These are phyloP conservation scores for Ptiloglossa arizonensis DNA, from an alignment of 1,140 invertebrate genomes.

Conservation along the genomic window DNA sequence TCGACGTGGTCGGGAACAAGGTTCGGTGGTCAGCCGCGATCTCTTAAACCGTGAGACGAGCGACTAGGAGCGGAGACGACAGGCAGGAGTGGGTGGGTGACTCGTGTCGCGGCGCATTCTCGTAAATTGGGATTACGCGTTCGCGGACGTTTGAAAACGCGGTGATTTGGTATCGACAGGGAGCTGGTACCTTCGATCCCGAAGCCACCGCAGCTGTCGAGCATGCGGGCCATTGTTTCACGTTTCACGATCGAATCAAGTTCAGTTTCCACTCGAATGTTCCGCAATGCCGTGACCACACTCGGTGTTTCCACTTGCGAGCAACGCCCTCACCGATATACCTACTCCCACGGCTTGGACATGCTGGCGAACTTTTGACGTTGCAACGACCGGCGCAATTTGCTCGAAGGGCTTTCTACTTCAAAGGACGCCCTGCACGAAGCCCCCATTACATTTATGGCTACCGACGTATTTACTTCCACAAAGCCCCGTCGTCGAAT, in stretches of 20 bases:
- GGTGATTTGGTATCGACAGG: slow-evolving; percentile 52
- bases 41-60: slow-evolving; percentile 21
- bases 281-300: slow-evolving; percentile 61
- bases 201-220: slow-evolving; percentile 24
- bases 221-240: slow-evolving; percentile 51
- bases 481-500: slow-evolving; percentile 15
- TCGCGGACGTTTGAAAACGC: slow-evolving; percentile 15
- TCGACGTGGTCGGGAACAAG: too few relatives aligned
- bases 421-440: slow-evolving; percentile 53
- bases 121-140: slow-evolving; percentile 28
- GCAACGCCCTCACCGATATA: slow-evolving; percentile 21
- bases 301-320: slow-evolving; percentile 56
- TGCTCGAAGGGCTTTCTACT: slow-evolving; percentile 46
- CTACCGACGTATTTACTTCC: slow-evolving; percentile 34
- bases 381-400: slow-evolving; percentile 49
- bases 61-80: too few relatives aligned
- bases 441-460: slow-evolving; percentile 41
- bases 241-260: slow-evolving; percentile 60
- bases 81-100: too few relatives aligned
- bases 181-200: slow-evolving; percentile 41
- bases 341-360: slow-evolving; percentile 29
- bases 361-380: slow-evolving; percentile 48
- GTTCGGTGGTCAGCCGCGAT: not conserved
- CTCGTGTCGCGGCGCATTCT: too few relatives aligned
- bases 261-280: slow-evolving; percentile 63